Base-by-base conservation (phyloP, 1,140 invertebrate genomes). In the Micrasema longulum region DNA sequence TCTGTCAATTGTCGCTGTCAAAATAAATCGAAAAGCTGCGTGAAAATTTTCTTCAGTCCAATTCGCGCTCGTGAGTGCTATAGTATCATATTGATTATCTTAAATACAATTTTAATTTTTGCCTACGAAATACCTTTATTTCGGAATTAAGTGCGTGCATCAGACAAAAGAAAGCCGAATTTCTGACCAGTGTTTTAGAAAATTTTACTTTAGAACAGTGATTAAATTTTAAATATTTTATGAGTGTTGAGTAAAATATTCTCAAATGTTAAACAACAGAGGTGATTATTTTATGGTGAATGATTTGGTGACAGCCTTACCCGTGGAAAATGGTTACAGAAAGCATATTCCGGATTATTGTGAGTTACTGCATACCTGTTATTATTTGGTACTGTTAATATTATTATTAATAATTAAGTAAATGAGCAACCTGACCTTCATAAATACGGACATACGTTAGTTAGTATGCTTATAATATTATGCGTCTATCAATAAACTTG, bases 281-380 rank as follows among this genome's bases (percentile, higher is more conserved):
- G 62, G 80, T 83, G 78, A 80, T 84, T 83, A 78, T 84, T 84
- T 84, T 83, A 82, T 85, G 83, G 83, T 84, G 83, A 82, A 85
- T 83, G 83, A 85, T 79, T 81, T 85, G 83, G 83, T 85, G 83
- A 85, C 83, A 77, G 83, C 83, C 77, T 85, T 85, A 18, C 83
- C 83, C 76, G 79, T 83, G 81, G 83, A 50, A 78, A 85, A 85
- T 80, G 83, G 83, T 79, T 83, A 85, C 80, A 81, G 81, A 79
- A 83, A 83, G 82, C 80, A 12, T 14, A 41, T 81, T 77, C 80
- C 82, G 81, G 81, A 83, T 82, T 84, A 84, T 77, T 82, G 83
- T 85, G 83, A 85, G 83, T 85, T 81, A 83, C 60, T 31, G 26
- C 26, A 31, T 31, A 31, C 26, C 26, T 31, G 26, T 31, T 31